These are phyloP conservation scores for Rutpela maculata DNA, from an alignment of 2,888 invertebrate species.

Conservation along the genomic window DNA sequence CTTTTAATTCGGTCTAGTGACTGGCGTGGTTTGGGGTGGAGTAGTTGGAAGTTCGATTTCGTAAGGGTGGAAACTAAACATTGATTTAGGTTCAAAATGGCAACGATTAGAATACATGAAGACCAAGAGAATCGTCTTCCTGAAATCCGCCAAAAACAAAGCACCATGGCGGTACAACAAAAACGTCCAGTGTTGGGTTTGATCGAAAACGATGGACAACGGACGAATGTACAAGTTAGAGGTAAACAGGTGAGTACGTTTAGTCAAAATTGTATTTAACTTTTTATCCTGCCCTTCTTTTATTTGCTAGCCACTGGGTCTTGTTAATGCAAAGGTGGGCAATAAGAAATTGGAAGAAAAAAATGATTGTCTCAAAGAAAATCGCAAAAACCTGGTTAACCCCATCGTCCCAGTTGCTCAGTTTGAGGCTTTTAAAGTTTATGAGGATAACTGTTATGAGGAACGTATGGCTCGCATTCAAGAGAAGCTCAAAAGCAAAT, in stretches of 20 bases:
- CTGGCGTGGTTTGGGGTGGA: constrained; percentile 25
- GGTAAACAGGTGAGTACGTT: constrained; percentile 64
- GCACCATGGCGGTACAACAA: constrained; percentile 69
- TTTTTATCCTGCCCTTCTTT: constrained; percentile 13
- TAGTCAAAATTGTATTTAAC: neutral
- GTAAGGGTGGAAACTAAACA: neutral
- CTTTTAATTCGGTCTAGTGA: neutral
- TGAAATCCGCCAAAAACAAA: constrained; percentile 68
- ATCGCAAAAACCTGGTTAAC: constrained; percentile 61
- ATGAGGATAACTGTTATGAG: constrained; percentile 77
- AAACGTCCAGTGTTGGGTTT: constrained; percentile 82
- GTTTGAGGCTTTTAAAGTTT: constrained; percentile 86
- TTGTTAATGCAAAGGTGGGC: constrained; percentile 38
- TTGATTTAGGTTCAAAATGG: constrained; percentile 75
- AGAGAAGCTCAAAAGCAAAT: constrained; percentile 57
- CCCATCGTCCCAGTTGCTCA: constrained; percentile 80
- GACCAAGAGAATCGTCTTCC: constrained; percentile 84
- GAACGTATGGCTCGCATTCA: constrained; percentile 62
- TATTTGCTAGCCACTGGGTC: constrained; percentile 58
- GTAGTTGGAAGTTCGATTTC: constrained; percentile 11
- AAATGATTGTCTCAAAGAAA: constrained; percentile 50
- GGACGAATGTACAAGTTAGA: constrained; percentile 50
- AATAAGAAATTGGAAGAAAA: constrained; percentile 43
- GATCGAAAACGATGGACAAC: constrained; percentile 74
- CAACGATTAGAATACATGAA: constrained; percentile 85